Evolutionary conservation across 2,797 vertebrate genomes (phyloP), one percentile per base, ranked within the genome.

Genomic region (Anas bernieri): DNA sequence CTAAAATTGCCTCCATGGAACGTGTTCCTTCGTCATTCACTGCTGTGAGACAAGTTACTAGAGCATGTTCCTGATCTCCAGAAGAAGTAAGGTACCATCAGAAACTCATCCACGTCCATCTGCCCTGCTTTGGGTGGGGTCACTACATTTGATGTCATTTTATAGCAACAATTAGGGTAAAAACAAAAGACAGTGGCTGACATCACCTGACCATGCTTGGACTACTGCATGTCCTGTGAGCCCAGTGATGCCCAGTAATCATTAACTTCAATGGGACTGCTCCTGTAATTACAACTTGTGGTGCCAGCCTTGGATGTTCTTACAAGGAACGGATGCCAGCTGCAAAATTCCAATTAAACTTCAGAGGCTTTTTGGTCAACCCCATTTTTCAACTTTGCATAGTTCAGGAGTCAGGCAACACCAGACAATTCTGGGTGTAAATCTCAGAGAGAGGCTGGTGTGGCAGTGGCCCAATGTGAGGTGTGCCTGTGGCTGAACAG

Each of bases 381-480:
- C 20, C 0, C 0, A 72, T 31, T 86, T 75, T 88, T 70, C 43
- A 50, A 1, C 43, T 78, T 66, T 21, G 9, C 12, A 59, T 45
- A 25, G 25, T 78, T 73, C 54, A 66, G 76, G 50, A 70, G 20
- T 54, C 43, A 52, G 13, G 30, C 45, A 41, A 62, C 26, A 50
- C 37, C 43, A 43, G 52, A 28, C 18, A 69, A 30, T 48, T 86
- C 39, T 79, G 76, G 17, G 25, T 41, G 52, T 68, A 28, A 7
- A 85, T 54, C 22, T 70, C 33, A 7, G 3, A 22, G 11, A 69
- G 45, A 1, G 7, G 17, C 46, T 59, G 37, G 6, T 1, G 1
- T n/a, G 54, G 64, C 37, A 20, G 48, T 0, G 9, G 7, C 28
- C 14, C 63, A 76, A n/a, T 7, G 33, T 0, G 0, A 76, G 39